Conservation (phyloP, 2,888 invertebrate genomes). For the Rapana venosa region DNA sequence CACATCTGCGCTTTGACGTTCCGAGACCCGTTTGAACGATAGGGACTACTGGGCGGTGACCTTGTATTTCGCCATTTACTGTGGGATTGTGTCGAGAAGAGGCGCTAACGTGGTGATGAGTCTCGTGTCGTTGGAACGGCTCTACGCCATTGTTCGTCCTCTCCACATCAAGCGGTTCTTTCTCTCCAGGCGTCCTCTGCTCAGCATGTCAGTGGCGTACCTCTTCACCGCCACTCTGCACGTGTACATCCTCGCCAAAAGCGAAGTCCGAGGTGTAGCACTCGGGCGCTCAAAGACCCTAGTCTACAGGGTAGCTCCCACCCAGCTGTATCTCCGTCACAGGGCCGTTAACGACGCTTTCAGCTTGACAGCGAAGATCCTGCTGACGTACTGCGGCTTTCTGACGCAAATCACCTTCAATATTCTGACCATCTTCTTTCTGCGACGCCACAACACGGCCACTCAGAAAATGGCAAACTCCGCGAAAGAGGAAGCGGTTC, state of each 20-base stretch:
- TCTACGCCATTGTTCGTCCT: constrained; percentile 26
- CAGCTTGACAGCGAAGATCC: neutral
- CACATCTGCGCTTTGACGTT: neutral
- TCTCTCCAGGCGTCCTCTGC: neutral
- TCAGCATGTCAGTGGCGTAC: neutral
- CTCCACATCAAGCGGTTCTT: neutral
- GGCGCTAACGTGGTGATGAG: constrained; percentile 10
- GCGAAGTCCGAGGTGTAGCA: neutral
- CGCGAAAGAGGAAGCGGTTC: neutral
- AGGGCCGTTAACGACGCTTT: constrained; percentile 7
- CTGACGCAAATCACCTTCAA: neutral
- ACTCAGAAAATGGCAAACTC: neutral
- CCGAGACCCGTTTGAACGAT: neutral
- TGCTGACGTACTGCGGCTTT: neutral
- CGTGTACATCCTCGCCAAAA: neutral
- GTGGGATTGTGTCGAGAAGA: neutral
- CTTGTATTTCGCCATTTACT: neutral
- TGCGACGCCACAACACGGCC: constrained; percentile 7
- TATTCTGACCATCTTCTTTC: neutral
- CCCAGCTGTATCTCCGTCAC: neutral
- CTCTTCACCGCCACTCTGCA: neutral
- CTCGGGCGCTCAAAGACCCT: too few species aligned
- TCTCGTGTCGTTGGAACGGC: constrained; percentile 18
- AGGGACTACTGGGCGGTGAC: too few species aligned
- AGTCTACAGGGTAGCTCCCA: neutral